Percentiles rank a stretch among this genome's conserved stretches.
These are phyloP conservation scores for Zapus hudsonius DNA, from an alignment of 2,113 vertebrate genomes.

Conservation along the genomic window DNA sequence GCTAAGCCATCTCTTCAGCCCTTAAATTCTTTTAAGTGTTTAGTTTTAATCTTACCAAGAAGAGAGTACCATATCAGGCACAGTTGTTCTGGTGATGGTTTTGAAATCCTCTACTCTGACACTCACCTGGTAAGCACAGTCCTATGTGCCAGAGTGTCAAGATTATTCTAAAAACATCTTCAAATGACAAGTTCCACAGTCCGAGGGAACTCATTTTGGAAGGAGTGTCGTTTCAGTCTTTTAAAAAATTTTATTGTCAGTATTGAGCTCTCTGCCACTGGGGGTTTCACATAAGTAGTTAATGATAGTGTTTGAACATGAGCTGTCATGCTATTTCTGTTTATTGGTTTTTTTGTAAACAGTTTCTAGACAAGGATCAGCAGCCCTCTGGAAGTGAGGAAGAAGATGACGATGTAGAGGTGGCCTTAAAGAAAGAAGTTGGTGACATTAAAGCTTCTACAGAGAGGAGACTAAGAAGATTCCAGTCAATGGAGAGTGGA, in stretches of 20 bases:
- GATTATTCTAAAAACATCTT: slow-evolving; percentile 47
- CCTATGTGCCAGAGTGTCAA: neutral
- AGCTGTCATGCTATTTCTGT: neutral
- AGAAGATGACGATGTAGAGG: slow-evolving; percentile 91
- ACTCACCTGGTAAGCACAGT: neutral
- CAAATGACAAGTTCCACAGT: neutral
- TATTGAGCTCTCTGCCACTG: neutral
- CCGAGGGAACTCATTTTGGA: neutral
- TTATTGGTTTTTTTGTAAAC: slow-evolving; percentile 40
- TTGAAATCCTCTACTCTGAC: neutral
- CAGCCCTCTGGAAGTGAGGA: slow-evolving; percentile 84
- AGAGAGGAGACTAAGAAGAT: slow-evolving; percentile 88
- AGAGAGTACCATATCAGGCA: neutral
- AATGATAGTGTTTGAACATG: slow-evolving; percentile 7
- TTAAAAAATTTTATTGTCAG: neutral
- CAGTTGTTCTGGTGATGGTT: neutral
- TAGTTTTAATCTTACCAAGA: neutral
- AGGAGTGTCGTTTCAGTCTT: neutral
- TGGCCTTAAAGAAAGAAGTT: slow-evolving; percentile 94
- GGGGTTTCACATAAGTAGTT: slow-evolving; percentile 25
- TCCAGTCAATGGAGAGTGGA: slow-evolving; percentile 94
- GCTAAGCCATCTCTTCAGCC: too few species aligned
- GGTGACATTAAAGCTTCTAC: slow-evolving; percentile 88
- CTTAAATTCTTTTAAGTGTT: neutral
- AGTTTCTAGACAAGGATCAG: slow-evolving; percentile 86